phyloP scores from a whole-genome alignment of 37 sponge, comb jelly and placozoan genomes.

The Diacarnus erythraeanus region DNA sequence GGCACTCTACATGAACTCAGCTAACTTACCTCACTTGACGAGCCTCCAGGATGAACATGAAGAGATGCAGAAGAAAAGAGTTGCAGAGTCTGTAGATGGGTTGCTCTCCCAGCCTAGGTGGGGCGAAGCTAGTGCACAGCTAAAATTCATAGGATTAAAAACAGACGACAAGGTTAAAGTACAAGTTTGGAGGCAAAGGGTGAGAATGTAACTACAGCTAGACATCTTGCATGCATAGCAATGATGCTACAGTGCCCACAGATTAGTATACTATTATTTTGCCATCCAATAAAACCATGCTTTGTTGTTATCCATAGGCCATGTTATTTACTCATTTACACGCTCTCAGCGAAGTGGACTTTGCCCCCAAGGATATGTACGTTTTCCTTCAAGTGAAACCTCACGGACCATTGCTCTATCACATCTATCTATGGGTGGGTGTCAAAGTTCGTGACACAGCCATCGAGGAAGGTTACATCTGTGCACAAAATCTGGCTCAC shows the following conservation, averaged over 20 bases:
- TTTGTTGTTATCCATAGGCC: no score
- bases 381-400: conserved; percentile 2
- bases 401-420: conserved; percentile 40
- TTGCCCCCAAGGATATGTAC: conserved; percentile 14
- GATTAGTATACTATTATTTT: no score
- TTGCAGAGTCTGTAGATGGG: conserved; percentile 11
- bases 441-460: conserved; percentile 7
- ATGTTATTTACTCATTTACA: no score
- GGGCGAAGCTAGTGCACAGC: conserved; percentile 8
- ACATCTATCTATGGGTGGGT: conserved; percentile 54
- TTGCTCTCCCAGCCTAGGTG: conserved; percentile 24
- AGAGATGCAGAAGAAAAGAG: conserved; percentile 12
- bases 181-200: conserved; percentile 35
- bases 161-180: neutral
- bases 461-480: conserved; percentile 17
- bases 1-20: conserved; percentile 55
- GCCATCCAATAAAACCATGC: no score
- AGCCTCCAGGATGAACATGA: conserved; percentile 22
- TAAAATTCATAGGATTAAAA: conserved; percentile 8
- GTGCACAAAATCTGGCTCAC: conserved; percentile 20
- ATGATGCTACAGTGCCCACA: no score
- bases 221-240: no score
- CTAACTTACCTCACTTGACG: conserved; percentile 42
- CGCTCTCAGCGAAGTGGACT: neutral
- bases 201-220: no score